Percentiles rank a stretch among this genome's conserved stretches.
Evolutionary conservation across 2,113 vertebrate genomes (phyloP).

Genomic region (Chaenocephalus aceratus): DNA sequence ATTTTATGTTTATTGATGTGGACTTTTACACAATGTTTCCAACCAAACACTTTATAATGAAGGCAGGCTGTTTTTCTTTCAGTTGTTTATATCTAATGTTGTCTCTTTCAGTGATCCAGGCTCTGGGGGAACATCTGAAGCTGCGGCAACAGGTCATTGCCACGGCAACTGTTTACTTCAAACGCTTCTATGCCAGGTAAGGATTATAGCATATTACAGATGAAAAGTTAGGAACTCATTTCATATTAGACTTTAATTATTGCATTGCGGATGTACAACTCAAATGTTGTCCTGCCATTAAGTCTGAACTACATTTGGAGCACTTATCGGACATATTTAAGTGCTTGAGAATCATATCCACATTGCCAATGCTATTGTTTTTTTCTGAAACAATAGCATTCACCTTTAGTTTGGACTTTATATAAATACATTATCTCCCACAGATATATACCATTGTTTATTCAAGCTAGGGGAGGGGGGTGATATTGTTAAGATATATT

Average conservation of each 20-base stretch:
- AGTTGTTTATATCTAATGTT: neutral
- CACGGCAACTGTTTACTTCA: slow-evolving; percentile 99
- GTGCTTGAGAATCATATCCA: neutral
- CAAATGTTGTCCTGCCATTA: neutral
- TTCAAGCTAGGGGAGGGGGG: too few relatives aligned
- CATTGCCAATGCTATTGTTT: neutral
- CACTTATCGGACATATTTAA: neutral
- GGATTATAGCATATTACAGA: neutral
- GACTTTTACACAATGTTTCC: neutral
- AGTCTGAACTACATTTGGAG: neutral
- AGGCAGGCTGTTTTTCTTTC: neutral
- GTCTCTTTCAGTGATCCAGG: slow-evolving; percentile 92
- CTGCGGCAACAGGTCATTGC: slow-evolving; percentile 99
- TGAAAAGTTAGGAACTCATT: neutral
- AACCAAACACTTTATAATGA: neutral
- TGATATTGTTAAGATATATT: neutral
- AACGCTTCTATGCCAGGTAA: slow-evolving; percentile 99
- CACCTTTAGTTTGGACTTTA: neutral
- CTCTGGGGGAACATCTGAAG: slow-evolving; percentile 98
- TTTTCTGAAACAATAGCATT: neutral
- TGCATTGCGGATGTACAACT: neutral
- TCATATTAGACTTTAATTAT: neutral
- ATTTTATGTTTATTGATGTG: neutral
- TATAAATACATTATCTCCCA: neutral
- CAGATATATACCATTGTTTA: too few relatives aligned